Base-by-base conservation (phyloP, 2,797 vertebrate genomes). In the Podarcis siculus region DNA sequence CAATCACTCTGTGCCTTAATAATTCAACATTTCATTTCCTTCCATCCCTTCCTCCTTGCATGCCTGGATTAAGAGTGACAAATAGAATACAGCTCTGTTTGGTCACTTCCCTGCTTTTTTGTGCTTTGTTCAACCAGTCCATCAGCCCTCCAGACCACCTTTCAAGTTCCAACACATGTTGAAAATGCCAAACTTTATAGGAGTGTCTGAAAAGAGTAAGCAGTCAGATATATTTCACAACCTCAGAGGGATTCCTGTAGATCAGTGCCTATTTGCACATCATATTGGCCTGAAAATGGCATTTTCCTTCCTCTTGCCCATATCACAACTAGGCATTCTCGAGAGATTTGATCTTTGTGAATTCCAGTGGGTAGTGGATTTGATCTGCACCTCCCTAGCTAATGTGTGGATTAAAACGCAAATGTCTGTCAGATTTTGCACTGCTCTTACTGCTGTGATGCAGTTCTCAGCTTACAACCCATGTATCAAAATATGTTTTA, bases 1-100 rank as follows among this genome's bases (percentile, higher is more conserved):
- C 88, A 84, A 32, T 37, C 90, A 86, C 66, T 93, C 81, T 84
- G 79, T 77, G 88, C 85, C 61, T 58, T 86, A 87, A 87, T 89
- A 55, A 35, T 49, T 83, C 75, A 82, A 58, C 55, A 71, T 45
- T 89, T 81, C 64, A 55, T 69, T 83, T 89, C 78, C 42, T 89
- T 39, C 76, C 76, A 7, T 10, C 25, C 42, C 23, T 15, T 89
- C 19, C 64, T 89, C n/a, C 32, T 90, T 79, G 42, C 71, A 94
- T 79, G 72, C 80, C 23, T 84, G 81, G 17, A 85, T 83, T 86
- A 86, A 82, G 23, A 30, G 87, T 78, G 91, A 61, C 55, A 86
- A 91, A 78, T 69, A 21, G 13, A 90, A 27, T 23, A 84, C 49
- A 61, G 17, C 73, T 64, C 58, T 89, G 39, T 0, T 0, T 76